These are phyloP conservation scores for Rhinella marina DNA, from an alignment of 2,797 vertebrate species.

Conservation along the genomic window DNA sequence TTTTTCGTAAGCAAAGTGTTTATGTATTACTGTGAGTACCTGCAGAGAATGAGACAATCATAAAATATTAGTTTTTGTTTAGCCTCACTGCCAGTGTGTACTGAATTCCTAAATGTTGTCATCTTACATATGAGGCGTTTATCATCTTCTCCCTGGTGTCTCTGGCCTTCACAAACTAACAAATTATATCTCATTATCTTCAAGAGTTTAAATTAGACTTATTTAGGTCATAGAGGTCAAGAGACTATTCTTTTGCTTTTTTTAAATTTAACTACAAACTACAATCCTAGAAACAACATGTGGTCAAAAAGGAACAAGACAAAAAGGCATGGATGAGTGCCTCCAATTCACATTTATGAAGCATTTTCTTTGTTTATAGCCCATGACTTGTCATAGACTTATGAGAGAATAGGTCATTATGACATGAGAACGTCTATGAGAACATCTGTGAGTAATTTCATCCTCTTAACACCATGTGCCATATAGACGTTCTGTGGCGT, in stretches of 20 bases:
- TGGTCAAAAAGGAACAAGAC: neutral
- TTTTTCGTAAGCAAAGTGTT: neutral
- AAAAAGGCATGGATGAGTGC: too few relatives aligned
- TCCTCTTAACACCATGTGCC: too few relatives aligned
- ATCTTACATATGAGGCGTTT: neutral
- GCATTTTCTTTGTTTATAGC: too few relatives aligned
- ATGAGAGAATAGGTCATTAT: too few relatives aligned
- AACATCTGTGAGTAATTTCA: too few relatives aligned
- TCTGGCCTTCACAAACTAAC: neutral
- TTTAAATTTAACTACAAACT: neutral
- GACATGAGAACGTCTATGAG: too few relatives aligned
- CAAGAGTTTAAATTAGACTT: neutral
- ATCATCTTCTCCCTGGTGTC: neutral
- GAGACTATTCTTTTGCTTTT: neutral
- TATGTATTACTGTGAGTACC: neutral
- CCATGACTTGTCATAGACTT: too few relatives aligned
- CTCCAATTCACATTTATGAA: too few relatives aligned
- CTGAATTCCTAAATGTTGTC: neutral
- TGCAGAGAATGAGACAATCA: constrained; percentile 3
- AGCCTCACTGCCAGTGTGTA: neutral
- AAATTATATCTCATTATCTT: neutral
- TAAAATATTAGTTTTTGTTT: neutral
- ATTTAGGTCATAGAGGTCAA: neutral
- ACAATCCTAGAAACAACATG: neutral
- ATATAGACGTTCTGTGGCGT: neutral